These are phyloP conservation scores for Machimus rusticus DNA, from an alignment of 2,888 invertebrate species.

Conservation along the genomic window DNA sequence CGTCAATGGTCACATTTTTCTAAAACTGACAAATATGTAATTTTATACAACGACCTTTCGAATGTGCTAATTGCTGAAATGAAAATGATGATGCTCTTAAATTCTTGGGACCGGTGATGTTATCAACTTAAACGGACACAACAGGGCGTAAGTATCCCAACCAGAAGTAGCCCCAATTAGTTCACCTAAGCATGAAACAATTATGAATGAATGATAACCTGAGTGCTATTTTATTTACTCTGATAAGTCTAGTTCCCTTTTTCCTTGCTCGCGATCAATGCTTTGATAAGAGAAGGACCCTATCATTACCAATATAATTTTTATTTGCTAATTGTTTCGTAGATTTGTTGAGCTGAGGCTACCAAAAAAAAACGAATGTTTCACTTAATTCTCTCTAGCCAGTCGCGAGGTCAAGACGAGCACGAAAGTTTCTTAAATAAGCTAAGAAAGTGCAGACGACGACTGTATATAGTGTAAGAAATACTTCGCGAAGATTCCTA, in stretches of 20 bases:
- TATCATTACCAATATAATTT: not conserved
- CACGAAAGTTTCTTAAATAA: not conserved
- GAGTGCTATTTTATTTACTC: conserved; percentile 40
- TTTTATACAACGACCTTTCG: not conserved
- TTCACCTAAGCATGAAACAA: not conserved
- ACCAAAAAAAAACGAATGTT: not conserved
- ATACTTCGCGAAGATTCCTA: conserved; percentile 8
- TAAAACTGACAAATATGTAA: not conserved
- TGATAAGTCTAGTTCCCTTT: not conserved
- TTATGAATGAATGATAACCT: conserved; percentile 42
- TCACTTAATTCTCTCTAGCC: not conserved
- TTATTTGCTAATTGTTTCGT: not conserved
- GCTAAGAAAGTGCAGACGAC: not conserved
- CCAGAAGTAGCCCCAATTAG: not conserved
- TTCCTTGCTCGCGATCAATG: not conserved
- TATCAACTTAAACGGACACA: conserved; percentile 6
- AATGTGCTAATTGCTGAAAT: conserved; percentile 23
- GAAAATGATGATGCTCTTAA: not conserved
- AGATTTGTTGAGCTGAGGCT: not conserved
- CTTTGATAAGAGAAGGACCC: not conserved
- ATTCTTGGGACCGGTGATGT: not conserved
- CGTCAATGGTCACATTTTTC: not conserved
- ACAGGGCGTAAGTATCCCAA: conserved; percentile 47
- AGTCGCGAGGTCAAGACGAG: not conserved
- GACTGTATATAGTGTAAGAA: not conserved